A percentile compares a stretch with the other conserved stretches of the same genome.
These are phyloP conservation scores for Rhabdomys pumilio DNA, from an alignment of 2,797 vertebrate genomes.

Conservation along the genomic window DNA sequence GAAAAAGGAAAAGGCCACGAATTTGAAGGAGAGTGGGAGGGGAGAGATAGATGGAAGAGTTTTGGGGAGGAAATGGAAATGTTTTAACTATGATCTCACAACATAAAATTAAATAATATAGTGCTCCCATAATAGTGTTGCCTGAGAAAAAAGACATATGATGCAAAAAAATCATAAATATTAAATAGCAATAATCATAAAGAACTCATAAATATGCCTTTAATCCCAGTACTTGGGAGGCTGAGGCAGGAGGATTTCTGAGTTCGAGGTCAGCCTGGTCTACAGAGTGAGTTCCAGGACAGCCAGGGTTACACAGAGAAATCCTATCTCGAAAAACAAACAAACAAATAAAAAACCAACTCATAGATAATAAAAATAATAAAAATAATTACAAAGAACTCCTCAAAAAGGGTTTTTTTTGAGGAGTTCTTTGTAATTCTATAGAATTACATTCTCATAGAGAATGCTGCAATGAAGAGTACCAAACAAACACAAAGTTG, in stretches of 20 bases:
- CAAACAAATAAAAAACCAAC: no score
- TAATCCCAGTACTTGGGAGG: no score
- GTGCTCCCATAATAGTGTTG: background rate
- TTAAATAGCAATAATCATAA: background rate
- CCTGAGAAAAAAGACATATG: background rate
- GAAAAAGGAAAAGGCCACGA: background rate
- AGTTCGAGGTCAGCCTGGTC: no score
- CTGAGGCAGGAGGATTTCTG: no score
- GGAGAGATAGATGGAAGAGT: no score
- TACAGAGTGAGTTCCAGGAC: no score
- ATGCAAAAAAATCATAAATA: background rate
- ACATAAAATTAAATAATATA: background rate
- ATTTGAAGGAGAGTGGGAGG: background rate
- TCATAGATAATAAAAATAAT: background rate
- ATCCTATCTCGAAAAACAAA: no score
- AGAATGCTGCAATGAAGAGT: background rate
- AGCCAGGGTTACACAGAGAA: no score
- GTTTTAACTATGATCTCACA: background rate
- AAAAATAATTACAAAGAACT: background rate
- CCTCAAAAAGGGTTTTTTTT: background rate
- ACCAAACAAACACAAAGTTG: background rate
- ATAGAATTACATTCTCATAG: no score
- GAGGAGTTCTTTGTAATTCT: no score
- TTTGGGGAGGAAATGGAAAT: background rate
- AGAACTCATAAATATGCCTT: background rate